phyloP scores from a whole-genome alignment of 1,140 invertebrate species.

The Manduca sexta region DNA sequence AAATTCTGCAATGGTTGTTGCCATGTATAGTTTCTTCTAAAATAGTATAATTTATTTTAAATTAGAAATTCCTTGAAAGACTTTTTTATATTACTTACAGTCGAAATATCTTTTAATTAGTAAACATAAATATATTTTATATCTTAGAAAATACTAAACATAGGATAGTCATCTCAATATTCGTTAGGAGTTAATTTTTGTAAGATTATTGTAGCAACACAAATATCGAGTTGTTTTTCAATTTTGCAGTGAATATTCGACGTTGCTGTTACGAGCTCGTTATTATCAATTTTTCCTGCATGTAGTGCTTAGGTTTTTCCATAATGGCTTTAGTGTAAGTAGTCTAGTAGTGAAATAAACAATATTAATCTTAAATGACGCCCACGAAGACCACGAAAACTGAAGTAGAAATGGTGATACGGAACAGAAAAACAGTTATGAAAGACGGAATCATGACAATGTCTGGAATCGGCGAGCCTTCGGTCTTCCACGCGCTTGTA shows the following conservation, averaged over 20 bases:
- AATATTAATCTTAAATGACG: conserved; percentile 63
- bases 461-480: conserved; percentile 93
- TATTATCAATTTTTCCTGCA: conserved; percentile 56
- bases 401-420: conserved; percentile 73
- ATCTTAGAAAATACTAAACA: background rate
- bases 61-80: no score
- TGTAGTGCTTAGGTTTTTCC: conserved; percentile 60
- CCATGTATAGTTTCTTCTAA: no score
- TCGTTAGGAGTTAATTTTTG: background rate
- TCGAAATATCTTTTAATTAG: no score
- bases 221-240: conserved; percentile 63
- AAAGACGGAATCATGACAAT: conserved; percentile 72
- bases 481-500: conserved; percentile 97
- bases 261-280: conserved; percentile 57
- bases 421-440: conserved; percentile 71
- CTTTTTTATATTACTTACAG: no score
- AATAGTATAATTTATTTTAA: no score
- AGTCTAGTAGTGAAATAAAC: conserved; percentile 52
- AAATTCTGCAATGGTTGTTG: no score
- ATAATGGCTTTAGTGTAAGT: conserved; percentile 64
- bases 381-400: conserved; percentile 70
- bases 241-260: conserved; percentile 66
- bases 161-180: background rate
- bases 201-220: conserved; percentile 32
- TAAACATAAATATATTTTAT: no score